Conservation (phyloP, 2,113 vertebrate species). For the Murina feae region DNA sequence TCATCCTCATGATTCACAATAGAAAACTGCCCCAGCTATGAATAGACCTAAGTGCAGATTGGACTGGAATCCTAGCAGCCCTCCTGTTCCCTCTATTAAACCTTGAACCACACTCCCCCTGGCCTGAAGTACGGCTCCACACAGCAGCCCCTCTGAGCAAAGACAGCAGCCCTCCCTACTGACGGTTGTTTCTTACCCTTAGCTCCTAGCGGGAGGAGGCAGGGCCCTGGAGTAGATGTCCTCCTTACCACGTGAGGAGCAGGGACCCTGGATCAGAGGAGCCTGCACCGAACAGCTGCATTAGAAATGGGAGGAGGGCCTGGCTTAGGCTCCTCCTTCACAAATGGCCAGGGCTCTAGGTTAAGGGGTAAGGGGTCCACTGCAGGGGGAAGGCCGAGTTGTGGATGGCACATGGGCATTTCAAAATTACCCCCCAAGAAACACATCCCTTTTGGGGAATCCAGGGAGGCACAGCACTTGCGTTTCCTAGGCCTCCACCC, state of each 20-base stretch:
- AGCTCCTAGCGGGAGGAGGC: background rate
- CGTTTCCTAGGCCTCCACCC: background rate
- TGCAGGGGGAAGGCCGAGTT: background rate
- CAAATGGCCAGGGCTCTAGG: background rate
- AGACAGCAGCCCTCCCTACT: background rate
- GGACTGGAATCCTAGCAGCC: background rate
- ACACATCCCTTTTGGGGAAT: background rate
- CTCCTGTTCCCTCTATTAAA: background rate
- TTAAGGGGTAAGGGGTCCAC: background rate
- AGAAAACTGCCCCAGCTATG: constrained; percentile 37
- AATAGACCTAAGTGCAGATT: constrained; percentile 28
- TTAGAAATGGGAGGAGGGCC: background rate
- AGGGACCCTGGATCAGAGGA: background rate
- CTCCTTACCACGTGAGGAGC: background rate
- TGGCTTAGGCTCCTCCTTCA: background rate
- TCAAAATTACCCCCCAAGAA: background rate
- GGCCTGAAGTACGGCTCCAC: background rate
- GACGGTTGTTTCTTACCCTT: background rate
- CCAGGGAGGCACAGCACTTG: background rate
- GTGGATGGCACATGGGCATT: background rate
- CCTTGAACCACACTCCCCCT: background rate
- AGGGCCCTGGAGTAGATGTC: background rate
- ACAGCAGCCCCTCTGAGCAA: background rate
- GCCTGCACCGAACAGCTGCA: background rate
- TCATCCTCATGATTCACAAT: background rate